Evolutionary conservation across 1,140 invertebrate genomes (phyloP), one percentile per base, ranked within the genome.

Genomic region (Oscheius sp.): DNA sequence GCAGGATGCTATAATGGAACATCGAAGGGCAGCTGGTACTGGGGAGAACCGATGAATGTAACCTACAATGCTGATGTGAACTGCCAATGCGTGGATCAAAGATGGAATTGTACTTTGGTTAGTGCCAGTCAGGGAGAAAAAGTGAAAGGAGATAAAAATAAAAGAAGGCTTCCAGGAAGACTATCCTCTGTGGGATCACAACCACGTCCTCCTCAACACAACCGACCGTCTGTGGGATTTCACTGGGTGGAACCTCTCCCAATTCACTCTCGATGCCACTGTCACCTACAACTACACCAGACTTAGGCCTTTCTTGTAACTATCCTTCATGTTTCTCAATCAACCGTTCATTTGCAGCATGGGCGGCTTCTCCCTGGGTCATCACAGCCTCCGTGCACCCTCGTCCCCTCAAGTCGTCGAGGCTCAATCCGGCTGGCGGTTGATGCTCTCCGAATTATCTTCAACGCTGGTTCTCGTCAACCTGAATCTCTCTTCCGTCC

Each of bases 201-300:
- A 66, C 62, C n/a, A 73, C 73, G 46, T 80, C 18, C 55, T 77
- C 1, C 72, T 87, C 3, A 80, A 85, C n/a, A 86, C 85, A 26
- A 85, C 85, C 34, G 87, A 88, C 67, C 78, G 85, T 20, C 49
- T 89, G 10, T 85, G 84, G 58, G 88, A 90, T 78, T 80, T 88
- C 74, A 88, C 86, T 20, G 45, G 81, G 3, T 76, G 86, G 23
- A 87, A 89, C 72, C 84, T 90, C 20, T 84, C 85, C 26, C 82
- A 83, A 61, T 83, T 76, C 49, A 31, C 79, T 36, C 32, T 81
- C 69, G 49, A 71, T n/a, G 66, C 71, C 20, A 15, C 13, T 23
- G 29, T 38, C 23, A 36, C 26, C 26, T 45, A 4, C 18, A 55
- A 18, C 15, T 69, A 49, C 28, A 64, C 62, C 18, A 20, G 23